Evolutionary conservation across 2,797 vertebrate species (phyloP).

Genomic region (Thaleichthys pacificus): DNA sequence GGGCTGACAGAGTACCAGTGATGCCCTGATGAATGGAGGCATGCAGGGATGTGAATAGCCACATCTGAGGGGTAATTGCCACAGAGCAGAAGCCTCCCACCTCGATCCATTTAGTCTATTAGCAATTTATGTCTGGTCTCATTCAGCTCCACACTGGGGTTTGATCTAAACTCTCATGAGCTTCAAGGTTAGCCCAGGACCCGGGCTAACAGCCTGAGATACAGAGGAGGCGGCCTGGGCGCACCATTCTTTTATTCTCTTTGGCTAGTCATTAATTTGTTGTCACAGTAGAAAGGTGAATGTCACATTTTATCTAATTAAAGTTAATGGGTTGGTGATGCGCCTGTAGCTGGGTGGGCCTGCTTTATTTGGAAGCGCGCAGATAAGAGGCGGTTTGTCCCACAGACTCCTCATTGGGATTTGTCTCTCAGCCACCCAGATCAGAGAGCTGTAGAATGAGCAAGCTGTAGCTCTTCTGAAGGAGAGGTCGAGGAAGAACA

Average conservation of each 20-base stretch:
- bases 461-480: slow-evolving; percentile 3
- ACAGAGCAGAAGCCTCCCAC: slow-evolving; percentile 79
- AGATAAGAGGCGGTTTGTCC: slow-evolving; percentile 31
- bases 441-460: background rate
- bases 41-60: slow-evolving; percentile 77
- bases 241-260: slow-evolving; percentile 66
- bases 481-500: background rate
- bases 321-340: slow-evolving; percentile 63
- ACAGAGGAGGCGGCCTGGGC: slow-evolving; percentile 59
- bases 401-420: slow-evolving; percentile 21
- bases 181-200: slow-evolving; percentile 69
- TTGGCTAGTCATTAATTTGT: slow-evolving; percentile 66
- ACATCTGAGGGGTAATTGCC: slow-evolving; percentile 78
- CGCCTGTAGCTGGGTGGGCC: slow-evolving; percentile 24
- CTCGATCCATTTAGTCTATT: slow-evolving; percentile 90
- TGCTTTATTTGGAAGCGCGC: slow-evolving; percentile 38
- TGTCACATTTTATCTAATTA: slow-evolving; percentile 62
- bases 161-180: slow-evolving; percentile 77
- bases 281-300: slow-evolving; percentile 65
- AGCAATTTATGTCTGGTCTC: slow-evolving; percentile 96
- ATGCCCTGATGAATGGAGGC: slow-evolving; percentile 78
- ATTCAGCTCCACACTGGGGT: slow-evolving; percentile 76
- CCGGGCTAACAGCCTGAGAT: slow-evolving; percentile 60
- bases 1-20: slow-evolving; percentile 71
- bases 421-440: slow-evolving; percentile 16